Evolutionary conservation across 2,797 vertebrate genomes (phyloP).

Genomic region (Cynodonichthys magdalenae): DNA sequence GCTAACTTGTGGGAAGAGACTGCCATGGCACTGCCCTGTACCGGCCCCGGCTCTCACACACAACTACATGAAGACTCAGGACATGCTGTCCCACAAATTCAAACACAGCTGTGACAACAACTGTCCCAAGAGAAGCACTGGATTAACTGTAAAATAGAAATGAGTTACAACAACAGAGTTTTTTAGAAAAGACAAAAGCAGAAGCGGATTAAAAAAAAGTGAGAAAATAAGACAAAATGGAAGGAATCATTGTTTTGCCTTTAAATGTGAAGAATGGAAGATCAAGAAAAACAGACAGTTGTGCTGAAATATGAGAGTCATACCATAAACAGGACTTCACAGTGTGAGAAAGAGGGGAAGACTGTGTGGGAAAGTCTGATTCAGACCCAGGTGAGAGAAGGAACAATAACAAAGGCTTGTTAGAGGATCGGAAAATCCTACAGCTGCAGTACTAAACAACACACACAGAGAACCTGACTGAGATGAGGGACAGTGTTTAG

Average conservation of each 20-base stretch:
- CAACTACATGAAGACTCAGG: constrained; percentile 15
- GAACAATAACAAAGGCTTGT: constrained; percentile 29
- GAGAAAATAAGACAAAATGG: neutral
- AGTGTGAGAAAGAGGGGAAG: constrained; percentile 28
- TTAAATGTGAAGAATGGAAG: constrained; percentile 9
- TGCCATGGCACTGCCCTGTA: constrained; percentile 66
- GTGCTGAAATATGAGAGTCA: constrained; percentile 61
- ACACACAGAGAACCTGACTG: constrained; percentile 15
- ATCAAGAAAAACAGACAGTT: constrained; percentile 38
- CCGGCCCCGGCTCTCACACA: constrained; percentile 37
- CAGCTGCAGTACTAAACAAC: constrained; percentile 9
- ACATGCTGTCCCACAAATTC: constrained; percentile 55
- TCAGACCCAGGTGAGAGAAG: constrained; percentile 51
- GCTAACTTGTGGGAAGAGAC: constrained; percentile 61
- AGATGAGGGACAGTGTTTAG: constrained; percentile 10
- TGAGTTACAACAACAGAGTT: neutral
- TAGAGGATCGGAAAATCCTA: constrained; percentile 6
- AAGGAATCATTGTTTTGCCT: neutral
- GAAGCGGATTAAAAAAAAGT: neutral
- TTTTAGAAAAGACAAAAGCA: constrained; percentile 1
- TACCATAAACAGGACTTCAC: constrained; percentile 58
- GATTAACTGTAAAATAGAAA: neutral
- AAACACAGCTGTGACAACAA: constrained; percentile 79
- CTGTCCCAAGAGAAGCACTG: constrained; percentile 40
- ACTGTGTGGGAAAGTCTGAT: constrained; percentile 42